Evolutionary conservation across 2,888 invertebrate species (phyloP).

Genomic region (Eugnorisma glareosa): DNA sequence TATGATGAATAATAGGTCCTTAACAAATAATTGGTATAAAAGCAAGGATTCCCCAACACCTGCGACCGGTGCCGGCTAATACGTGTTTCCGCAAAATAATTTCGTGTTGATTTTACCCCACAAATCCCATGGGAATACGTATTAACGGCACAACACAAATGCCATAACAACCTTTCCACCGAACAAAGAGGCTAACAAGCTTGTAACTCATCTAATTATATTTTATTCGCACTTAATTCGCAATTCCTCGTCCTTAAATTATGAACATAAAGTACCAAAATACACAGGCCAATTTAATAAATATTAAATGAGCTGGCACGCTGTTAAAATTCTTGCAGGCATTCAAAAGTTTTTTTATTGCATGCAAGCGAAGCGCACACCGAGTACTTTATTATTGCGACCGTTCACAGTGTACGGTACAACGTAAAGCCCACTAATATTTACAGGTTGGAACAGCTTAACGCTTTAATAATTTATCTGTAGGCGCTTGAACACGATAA

Average conservation of each 20-base stretch:
- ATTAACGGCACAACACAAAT: slow-evolving; percentile 47
- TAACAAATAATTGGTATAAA: slow-evolving; percentile 62
- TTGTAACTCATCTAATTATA: slow-evolving; percentile 43
- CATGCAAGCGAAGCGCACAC: slow-evolving; percentile 55
- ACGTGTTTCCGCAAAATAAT: slow-evolving; percentile 60
- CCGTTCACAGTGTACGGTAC: slow-evolving; percentile 18
- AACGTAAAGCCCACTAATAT: slow-evolving; percentile 44
- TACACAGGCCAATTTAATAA: slow-evolving; percentile 51
- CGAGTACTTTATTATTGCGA: slow-evolving; percentile 48
- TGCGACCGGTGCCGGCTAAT: slow-evolving; percentile 54
- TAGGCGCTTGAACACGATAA: slow-evolving; percentile 35
- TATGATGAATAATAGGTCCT: slow-evolving; percentile 60
- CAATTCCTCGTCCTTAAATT: slow-evolving; percentile 18
- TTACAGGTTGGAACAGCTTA: slow-evolving; percentile 42
- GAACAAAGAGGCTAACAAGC: slow-evolving; percentile 40
- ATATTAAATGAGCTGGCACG: slow-evolving; percentile 56
- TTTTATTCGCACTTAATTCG: slow-evolving; percentile 22
- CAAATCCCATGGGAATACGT: slow-evolving; percentile 38
- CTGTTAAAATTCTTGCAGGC: slow-evolving; percentile 49
- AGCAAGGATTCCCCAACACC: slow-evolving; percentile 59
- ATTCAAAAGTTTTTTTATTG: slow-evolving; percentile 56
- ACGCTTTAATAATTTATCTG: slow-evolving; percentile 43
- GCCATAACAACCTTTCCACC: slow-evolving; percentile 31
- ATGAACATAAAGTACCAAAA: slow-evolving; percentile 47
- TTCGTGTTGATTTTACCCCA: slow-evolving; percentile 64